These are phyloP conservation scores for Peromyscus nudipes DNA, from an alignment of 2,797 vertebrate species.

Conservation along the genomic window DNA sequence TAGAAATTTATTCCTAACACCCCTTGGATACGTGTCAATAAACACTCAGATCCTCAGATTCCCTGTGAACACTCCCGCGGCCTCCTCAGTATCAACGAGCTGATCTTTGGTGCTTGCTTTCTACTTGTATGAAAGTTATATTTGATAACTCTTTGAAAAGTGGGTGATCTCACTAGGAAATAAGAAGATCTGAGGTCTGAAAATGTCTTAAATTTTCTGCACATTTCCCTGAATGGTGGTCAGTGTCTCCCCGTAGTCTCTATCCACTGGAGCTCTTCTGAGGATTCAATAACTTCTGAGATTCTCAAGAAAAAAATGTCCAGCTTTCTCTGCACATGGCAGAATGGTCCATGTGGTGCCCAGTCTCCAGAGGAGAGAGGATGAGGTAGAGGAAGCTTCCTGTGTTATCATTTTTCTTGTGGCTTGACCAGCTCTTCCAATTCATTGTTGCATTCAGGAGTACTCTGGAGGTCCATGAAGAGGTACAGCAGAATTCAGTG, in stretches of 20 bases:
- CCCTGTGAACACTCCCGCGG: not conserved
- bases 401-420: not conserved
- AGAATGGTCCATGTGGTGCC: not conserved
- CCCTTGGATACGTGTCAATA: not conserved
- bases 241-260: not conserved
- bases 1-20: not conserved
- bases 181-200: not conserved
- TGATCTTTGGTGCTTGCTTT: not conserved
- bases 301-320: slow-evolving; percentile 33
- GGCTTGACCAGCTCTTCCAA: not conserved
- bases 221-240: not conserved
- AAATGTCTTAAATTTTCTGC: not conserved
- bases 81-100: not conserved
- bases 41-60: not conserved
- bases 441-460: rapidly evolving
- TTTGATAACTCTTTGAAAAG: slow-evolving; percentile 7
- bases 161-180: not conserved
- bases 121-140: not conserved
- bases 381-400: not conserved
- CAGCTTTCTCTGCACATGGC: not conserved
- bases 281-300: slow-evolving; percentile 40
- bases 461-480: too few relatives aligned
- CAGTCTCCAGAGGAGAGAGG: not conserved
- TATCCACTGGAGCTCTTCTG: not conserved
- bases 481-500: rapidly evolving